Evolutionary conservation across 92 coral and sea anemone genomes (phyloP).

Genomic region (Virgularia gustaviana): DNA sequence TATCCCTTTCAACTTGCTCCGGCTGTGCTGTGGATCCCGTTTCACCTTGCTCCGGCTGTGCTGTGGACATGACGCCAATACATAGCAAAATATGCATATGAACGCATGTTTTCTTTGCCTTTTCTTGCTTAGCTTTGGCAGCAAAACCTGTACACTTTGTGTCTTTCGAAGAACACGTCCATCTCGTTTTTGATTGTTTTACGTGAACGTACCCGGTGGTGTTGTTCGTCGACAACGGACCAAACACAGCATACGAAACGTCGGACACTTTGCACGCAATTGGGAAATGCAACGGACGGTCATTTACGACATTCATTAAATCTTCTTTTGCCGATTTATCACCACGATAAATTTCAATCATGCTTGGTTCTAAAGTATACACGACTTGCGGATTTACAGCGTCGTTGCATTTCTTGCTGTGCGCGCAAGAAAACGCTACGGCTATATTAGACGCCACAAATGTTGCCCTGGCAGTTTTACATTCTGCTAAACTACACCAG

Average conservation of each 20-base stretch:
- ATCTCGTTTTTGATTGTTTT: not conserved
- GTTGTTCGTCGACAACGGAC: not conserved
- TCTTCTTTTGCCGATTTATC: not conserved
- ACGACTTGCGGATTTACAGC: not conserved
- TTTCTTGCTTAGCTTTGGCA: not conserved
- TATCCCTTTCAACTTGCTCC: too few species aligned
- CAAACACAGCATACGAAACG: not conserved
- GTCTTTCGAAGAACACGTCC: not conserved
- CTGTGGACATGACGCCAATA: not conserved
- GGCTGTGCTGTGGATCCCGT: too few species aligned
- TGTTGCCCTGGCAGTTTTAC: not conserved
- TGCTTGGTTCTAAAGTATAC: not conserved
- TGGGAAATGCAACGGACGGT: not conserved
- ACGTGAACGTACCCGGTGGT: not conserved
- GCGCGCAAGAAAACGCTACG: not conserved
- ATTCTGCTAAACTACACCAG: not conserved
- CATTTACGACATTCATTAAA: too few species aligned
- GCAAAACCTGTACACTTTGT: not conserved
- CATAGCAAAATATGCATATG: slow-evolving; percentile 32
- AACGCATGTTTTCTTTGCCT: not conserved
- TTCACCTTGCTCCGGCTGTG: not conserved
- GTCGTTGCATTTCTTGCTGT: not conserved
- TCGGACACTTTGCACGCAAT: not conserved
- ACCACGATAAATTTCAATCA: not conserved
- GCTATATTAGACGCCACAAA: not conserved